phyloP scores from a whole-genome alignment of 2,888 invertebrate genomes.

The Prenolepis imparis region DNA sequence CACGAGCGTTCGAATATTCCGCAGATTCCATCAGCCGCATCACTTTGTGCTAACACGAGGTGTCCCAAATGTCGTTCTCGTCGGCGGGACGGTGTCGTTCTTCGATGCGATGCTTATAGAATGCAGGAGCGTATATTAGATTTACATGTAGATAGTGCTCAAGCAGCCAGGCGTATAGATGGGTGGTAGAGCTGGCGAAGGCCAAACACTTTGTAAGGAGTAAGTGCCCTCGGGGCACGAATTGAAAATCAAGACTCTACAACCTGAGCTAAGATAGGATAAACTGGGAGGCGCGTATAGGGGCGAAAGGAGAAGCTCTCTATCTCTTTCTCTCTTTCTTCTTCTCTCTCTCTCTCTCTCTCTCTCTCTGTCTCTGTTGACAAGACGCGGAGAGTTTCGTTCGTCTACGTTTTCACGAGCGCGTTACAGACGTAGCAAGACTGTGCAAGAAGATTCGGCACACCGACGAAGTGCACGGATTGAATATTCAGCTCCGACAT shows the following conservation, averaged over 20 bases:
- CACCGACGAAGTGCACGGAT: conserved; percentile 14
- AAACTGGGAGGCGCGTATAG: conserved; percentile 77
- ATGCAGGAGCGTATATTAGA: conserved; percentile 81
- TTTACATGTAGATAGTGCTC: conserved; percentile 85
- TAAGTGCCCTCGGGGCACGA: conserved; percentile 76
- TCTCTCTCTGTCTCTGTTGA: neutral
- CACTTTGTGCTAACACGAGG: conserved; percentile 61
- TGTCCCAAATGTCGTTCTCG: conserved; percentile 58
- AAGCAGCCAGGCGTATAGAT: conserved; percentile 75
- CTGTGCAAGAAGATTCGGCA: conserved; percentile 32
- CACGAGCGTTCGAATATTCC: conserved; percentile 63
- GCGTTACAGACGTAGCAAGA: neutral
- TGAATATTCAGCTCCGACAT: conserved; percentile 43
- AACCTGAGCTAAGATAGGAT: conserved; percentile 83
- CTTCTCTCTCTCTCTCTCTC: too few relatives aligned
- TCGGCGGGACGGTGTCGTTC: conserved; percentile 57
- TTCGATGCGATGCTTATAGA: conserved; percentile 72
- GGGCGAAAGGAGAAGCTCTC: conserved; percentile 24
- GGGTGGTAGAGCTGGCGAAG: conserved; percentile 56
- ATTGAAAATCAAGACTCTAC: conserved; percentile 81
- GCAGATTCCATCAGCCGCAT: conserved; percentile 68
- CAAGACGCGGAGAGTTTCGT: conserved; percentile 2
- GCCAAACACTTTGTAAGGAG: conserved; percentile 73
- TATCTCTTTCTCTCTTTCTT: neutral
- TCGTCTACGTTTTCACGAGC: conserved; percentile 27